Evolutionary conservation across 2,888 invertebrate species (phyloP), one percentile per base, ranked within the genome.

Genomic region (Argynnis bischoffii): DNA sequence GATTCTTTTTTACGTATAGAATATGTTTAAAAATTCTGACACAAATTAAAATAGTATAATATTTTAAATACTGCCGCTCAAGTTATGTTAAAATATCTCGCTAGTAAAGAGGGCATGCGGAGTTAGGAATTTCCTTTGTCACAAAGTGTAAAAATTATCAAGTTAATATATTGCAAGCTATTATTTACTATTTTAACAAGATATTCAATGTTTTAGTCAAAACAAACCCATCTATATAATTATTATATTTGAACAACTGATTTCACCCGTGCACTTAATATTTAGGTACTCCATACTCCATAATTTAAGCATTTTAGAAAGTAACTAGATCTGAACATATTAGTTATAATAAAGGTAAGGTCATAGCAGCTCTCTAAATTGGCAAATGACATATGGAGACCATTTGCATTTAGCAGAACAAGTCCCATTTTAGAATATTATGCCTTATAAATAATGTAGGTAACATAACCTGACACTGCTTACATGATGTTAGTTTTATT

Each of bases 261-360:
- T 11, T 11, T 48, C 13, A 46, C 21, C 46, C 26, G 4, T 4
- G 13, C n/a, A 48, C 16, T 41, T 11, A 41, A 41, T 15, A 13
- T 21, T 51, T 56, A 51, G 35, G 31, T 13, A 13, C 13, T 11
- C 26, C 21, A 8, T 55, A 41, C 1, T 18, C 18, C 18, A 18
- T 18, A 18, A 18, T 18, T 55, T 55, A 55, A 18, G 18, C 8
- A 56, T 63, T 63, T 67, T 67, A 56, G 67, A 67, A 67, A 64
- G 67, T 67, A 16, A 26, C 26, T 63, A 63, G 14, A 47, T 53
- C 16, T 16, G 15, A 13, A 57, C 14, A 63, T 18, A 50, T 41
- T 63, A 53, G 47, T 50, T 18, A 13, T 57, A 63, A 46, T 63
- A 46, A 63, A 56, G 14, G 18, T 59, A 53, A 67, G 67, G 57